Evolutionary conservation across 35 echinoderm and acorn worm species (phyloP), one percentile per base, ranked within the genome.

Genomic region (Apostichopus parvimensis): DNA sequence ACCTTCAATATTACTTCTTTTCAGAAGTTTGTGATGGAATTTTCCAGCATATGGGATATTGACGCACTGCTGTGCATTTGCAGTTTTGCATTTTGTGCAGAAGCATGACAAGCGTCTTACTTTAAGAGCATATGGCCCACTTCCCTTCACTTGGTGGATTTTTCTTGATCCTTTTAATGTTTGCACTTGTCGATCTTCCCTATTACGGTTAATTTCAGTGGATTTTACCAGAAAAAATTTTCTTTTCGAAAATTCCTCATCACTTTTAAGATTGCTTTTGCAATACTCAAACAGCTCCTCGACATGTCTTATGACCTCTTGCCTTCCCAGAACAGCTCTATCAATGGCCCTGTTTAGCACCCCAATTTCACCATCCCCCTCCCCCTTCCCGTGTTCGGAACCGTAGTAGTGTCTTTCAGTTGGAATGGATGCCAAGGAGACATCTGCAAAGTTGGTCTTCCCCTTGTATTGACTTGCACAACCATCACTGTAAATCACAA

Each of bases 351-450:
- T 22, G 20, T 93, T 93, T 24, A 93, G 13, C 6, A 92, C 82
- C 7, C 92, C 81, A 25, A 93, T 86, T 53, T 93, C 92, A 0
- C 83, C 64, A 75, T 93, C 92, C 28, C 92, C 92, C 54, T 86
- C 91, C 54, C 70, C 92, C 56, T 87, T 93, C 15, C 92, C 80
- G 54, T 93, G 92, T 21, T 93, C 92, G 22, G 92, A 93, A 6
- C 92, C 65, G 53, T 87, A 87, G 54, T 20, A 93, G 68, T 93
- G 64, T 7, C 82, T 0, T 26, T 93, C 92, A 22, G 1, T 77
- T 5, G 26, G 21, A n/a, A 87, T 9, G 14, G 57, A 15, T 7
- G 20, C 73, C 12, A 87, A 56, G 6, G 59, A 53, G 6, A 87
- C 17, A 54, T 93, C 92, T 17, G 92, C 92, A 87, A 93, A 93